Percentiles rank a stretch among this genome's conserved stretches.
These are phyloP conservation scores for Prietella phreatophila DNA, from an alignment of 2,113 vertebrate genomes.

Conservation along the genomic window DNA sequence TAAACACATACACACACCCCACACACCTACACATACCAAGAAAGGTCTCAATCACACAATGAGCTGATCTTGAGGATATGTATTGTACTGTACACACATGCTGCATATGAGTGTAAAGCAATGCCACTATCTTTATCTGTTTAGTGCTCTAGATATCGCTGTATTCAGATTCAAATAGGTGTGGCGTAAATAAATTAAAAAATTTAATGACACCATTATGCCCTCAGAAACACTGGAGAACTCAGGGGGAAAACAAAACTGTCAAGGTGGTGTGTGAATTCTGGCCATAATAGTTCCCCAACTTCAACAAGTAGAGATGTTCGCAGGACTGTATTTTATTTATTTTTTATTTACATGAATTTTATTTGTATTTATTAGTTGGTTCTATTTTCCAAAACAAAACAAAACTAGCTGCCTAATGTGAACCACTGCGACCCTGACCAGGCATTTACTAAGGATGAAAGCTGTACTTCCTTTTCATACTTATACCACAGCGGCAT, in stretches of 20 bases:
- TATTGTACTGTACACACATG: conserved; percentile 37
- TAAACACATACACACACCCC: conserved; percentile 5
- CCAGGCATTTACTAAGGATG: not conserved
- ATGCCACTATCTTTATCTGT: not conserved
- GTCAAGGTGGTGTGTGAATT: not conserved
- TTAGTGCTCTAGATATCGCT: not conserved
- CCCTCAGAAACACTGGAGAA: not conserved
- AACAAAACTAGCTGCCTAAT: not conserved
- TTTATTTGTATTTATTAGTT: not conserved
- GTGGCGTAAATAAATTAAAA: not conserved
- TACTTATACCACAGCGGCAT: no score
- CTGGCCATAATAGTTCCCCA: not conserved
- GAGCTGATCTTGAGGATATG: not conserved
- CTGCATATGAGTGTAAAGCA: not conserved
- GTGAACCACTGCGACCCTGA: not conserved
- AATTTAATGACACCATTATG: not conserved
- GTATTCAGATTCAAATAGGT: not conserved
- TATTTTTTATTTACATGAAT: not conserved
- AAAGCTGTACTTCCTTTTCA: not conserved
- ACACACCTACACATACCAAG: not conserved
- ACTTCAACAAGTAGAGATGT: not conserved
- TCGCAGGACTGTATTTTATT: not conserved
- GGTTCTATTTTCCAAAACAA: not conserved
- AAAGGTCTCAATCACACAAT: conserved; percentile 22
- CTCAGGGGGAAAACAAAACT: no score